Evolutionary conservation across 1,140 invertebrate genomes (phyloP).

Genomic region (Hyles vespertilio): DNA sequence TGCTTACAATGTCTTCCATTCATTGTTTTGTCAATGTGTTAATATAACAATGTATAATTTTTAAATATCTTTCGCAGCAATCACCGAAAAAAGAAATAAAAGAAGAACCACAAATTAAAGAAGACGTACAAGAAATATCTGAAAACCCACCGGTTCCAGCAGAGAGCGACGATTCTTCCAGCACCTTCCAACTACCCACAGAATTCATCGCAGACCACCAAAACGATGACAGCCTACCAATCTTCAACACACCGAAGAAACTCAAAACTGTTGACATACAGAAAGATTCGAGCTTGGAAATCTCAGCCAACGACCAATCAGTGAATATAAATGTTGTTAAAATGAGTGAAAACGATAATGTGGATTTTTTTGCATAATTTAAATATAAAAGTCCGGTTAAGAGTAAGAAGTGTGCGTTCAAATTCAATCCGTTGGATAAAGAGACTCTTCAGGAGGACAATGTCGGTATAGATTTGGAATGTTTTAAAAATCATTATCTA

Average conservation of each 20-base stretch:
- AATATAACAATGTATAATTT: too few relatives aligned
- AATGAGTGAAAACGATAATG: conserved; percentile 15
- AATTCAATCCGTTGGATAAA: conserved; percentile 42
- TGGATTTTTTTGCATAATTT: too few relatives aligned
- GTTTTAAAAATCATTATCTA: conserved; percentile 52
- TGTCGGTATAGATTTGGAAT: conserved; percentile 45
- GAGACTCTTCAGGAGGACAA: conserved; percentile 28
- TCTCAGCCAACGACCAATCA: conserved; percentile 38
- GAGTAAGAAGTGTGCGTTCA: conserved; percentile 33
- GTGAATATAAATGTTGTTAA: conserved; percentile 42
- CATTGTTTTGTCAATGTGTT: too few relatives aligned
- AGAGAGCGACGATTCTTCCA: conserved; percentile 10
- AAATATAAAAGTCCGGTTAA: conserved; percentile 17
- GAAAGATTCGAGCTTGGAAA: conserved; percentile 47
- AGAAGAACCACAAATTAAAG: not conserved
- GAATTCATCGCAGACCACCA: conserved; percentile 20
- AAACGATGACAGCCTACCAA: conserved; percentile 18
- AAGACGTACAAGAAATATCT: too few relatives aligned
- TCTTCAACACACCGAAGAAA: conserved; percentile 37
- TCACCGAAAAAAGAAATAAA: too few relatives aligned
- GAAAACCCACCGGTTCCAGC: not conserved
- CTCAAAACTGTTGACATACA: conserved; percentile 39
- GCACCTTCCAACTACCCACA: conserved; percentile 23
- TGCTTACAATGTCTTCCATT: too few relatives aligned
- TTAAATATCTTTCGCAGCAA: too few relatives aligned